Conservation (phyloP, 2,888 invertebrate genomes). For the Lottia gigantea region DNA sequence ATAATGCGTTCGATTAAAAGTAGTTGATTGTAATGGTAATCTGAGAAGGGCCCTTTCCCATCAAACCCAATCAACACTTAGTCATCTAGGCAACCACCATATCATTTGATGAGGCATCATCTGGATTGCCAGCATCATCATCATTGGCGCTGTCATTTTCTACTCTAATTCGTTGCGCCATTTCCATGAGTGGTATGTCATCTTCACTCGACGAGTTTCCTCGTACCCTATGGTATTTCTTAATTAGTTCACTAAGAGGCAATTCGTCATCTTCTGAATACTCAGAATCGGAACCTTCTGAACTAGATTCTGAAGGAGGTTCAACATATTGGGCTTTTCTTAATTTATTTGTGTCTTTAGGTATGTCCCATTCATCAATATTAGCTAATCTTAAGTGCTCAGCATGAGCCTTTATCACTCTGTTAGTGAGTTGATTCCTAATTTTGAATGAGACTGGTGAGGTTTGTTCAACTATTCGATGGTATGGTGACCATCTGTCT, state of each 20-base stretch:
- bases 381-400: constrained; percentile 21
- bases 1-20: background rate
- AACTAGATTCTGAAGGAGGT: constrained; percentile 15
- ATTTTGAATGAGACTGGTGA: constrained; percentile 22
- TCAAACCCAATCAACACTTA: too few relatives aligned
- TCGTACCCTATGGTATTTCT: constrained; percentile 5
- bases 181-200: constrained; percentile 25
- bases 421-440: constrained; percentile 13
- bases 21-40: too few relatives aligned
- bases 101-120: too few relatives aligned
- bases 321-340: constrained; percentile 18
- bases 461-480: constrained; percentile 29
- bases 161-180: too few relatives aligned
- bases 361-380: constrained; percentile 18
- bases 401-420: constrained; percentile 16
- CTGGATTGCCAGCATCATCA: too few relatives aligned
- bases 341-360: background rate
- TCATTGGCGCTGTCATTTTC: too few relatives aligned
- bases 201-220: constrained; percentile 14
- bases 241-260: background rate
- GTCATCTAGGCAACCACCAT: too few relatives aligned
- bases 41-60: too few relatives aligned
- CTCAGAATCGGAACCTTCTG: background rate
- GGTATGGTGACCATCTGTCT: constrained; percentile 32
- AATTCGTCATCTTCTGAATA: background rate